Evolutionary conservation across 2,797 vertebrate species (phyloP).

Genomic region (Schizothorax lantsangensis): DNA sequence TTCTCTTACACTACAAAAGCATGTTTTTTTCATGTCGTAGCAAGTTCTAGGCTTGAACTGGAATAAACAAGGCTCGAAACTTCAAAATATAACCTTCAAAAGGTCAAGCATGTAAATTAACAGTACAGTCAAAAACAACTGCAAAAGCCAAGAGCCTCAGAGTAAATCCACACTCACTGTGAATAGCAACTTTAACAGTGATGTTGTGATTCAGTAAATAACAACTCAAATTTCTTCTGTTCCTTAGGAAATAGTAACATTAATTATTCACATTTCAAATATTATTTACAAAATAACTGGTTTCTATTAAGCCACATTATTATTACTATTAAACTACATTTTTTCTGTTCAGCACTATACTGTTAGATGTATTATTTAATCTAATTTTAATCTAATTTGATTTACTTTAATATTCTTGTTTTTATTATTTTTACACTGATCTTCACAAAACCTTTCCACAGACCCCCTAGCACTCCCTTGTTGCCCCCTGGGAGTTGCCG

Average conservation of each 20-base stretch:
- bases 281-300: neutral
- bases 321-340: neutral
- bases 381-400: neutral
- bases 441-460: neutral
- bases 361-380: neutral
- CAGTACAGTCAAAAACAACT: conserved; percentile 1
- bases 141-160: conserved; percentile 6
- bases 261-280: neutral
- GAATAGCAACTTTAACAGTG: neutral
- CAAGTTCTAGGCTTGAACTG: neutral
- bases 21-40: neutral
- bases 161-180: neutral
- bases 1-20: conserved; percentile 17
- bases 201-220: too few species aligned
- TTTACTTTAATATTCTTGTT: neutral
- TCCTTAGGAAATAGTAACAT: neutral
- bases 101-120: conserved; percentile 30
- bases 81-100: conserved; percentile 9
- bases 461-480: neutral
- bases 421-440: neutral
- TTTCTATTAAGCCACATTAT: neutral
- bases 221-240: neutral
- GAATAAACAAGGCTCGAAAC: neutral
- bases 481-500: neutral
- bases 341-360: neutral